Conservation (phyloP, 2,113 vertebrate species). For the Toxotes chatareus region DNA sequence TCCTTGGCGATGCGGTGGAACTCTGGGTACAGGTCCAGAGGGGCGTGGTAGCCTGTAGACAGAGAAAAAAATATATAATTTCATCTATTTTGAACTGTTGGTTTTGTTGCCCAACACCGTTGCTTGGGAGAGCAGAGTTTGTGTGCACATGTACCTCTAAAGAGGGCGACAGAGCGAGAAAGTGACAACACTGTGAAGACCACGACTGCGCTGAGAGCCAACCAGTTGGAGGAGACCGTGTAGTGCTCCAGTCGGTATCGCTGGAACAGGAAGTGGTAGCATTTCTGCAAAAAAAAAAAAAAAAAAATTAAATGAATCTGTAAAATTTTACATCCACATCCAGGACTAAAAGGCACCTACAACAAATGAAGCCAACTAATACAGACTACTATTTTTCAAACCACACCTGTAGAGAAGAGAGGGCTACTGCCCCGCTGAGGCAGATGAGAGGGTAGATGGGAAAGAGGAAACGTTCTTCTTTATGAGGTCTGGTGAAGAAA, state of each 20-base stretch:
- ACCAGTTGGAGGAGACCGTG: slow-evolving; percentile 95
- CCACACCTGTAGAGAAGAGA: slow-evolving; percentile 95
- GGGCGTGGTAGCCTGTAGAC: slow-evolving; percentile 92
- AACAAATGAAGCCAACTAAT: background rate
- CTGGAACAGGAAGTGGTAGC: slow-evolving; percentile 98
- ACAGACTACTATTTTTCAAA: background rate
- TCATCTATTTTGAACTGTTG: background rate
- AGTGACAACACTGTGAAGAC: slow-evolving; percentile 91
- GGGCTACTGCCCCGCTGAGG: slow-evolving; percentile 92
- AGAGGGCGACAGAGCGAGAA: slow-evolving; percentile 95
- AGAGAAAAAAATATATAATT: background rate
- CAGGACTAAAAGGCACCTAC: background rate
- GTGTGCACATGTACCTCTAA: slow-evolving; percentile 87
- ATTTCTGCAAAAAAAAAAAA: slow-evolving; percentile 88
- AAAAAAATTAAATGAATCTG: background rate
- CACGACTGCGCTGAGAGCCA: slow-evolving; percentile 89
- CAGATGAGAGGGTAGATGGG: slow-evolving; percentile 98
- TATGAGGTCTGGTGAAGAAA: slow-evolving; percentile 96
- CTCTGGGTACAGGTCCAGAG: slow-evolving; percentile 96
- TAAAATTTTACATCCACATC: background rate
- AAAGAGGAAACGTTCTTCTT: slow-evolving; percentile 97
- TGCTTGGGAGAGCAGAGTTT: background rate
- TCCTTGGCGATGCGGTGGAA: slow-evolving; percentile 95
- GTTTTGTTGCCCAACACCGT: background rate
- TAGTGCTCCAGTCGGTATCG: slow-evolving; percentile 96